phyloP scores from a whole-genome alignment of 1,140 invertebrate genomes.

The Drosophila cardini region DNA sequence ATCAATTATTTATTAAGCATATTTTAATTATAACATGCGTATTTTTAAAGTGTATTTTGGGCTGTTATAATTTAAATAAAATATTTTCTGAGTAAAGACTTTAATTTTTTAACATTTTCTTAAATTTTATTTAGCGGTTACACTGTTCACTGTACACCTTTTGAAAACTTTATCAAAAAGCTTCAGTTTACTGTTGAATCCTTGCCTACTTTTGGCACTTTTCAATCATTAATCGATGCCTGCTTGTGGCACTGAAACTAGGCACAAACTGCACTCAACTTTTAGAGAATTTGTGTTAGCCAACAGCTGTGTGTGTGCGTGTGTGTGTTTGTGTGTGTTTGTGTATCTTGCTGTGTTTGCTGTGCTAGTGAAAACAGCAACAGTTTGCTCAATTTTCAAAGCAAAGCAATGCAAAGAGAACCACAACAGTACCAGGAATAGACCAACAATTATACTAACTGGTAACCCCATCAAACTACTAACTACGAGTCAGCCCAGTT shows the following conservation, averaged over 20 bases:
- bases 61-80: too few relatives aligned
- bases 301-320: background rate
- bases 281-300: background rate
- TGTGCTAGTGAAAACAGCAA: constrained; percentile 45
- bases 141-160: background rate
- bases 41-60: too few relatives aligned
- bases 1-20: background rate
- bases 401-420: constrained; percentile 32
- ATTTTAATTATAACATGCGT: background rate
- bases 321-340: background rate
- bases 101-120: too few relatives aligned
- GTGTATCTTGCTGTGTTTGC: background rate
- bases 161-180: background rate
- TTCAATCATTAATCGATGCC: constrained; percentile 11
- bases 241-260: background rate
- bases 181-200: background rate
- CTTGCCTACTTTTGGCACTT: background rate
- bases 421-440: constrained; percentile 21
- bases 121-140: too few relatives aligned
- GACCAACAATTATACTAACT: constrained; percentile 56
- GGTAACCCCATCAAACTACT: constrained; percentile 43
- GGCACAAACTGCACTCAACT: constrained; percentile 1
- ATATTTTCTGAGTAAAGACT: too few relatives aligned
- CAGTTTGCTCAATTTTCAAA: constrained; percentile 49
- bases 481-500: constrained; percentile 21